Percentiles rank a stretch among this genome's conserved stretches.
Evolutionary conservation across 2,888 invertebrate genomes (phyloP).

Genomic region (Elmis aenea): DNA sequence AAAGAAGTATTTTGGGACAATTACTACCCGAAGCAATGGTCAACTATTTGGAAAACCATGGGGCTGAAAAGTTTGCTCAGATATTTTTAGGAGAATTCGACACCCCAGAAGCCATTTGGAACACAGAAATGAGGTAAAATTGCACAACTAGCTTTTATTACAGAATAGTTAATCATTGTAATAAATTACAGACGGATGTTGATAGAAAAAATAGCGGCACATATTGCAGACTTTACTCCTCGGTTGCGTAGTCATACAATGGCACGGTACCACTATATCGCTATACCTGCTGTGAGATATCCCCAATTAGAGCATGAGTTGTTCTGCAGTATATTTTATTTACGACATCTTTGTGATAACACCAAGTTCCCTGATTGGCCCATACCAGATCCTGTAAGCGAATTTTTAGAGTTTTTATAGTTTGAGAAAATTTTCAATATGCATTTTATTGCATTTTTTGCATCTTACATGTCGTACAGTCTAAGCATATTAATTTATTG

Average conservation of each 20-base stretch:
- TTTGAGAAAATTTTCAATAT: too few relatives aligned
- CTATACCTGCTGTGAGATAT: conserved; percentile 89
- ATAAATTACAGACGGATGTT: conserved; percentile 69
- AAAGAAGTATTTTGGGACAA: conserved; percentile 87
- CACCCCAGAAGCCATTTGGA: conserved; percentile 99
- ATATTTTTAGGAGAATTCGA: conserved; percentile 97
- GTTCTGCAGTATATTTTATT: conserved; percentile 97
- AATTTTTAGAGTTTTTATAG: too few relatives aligned
- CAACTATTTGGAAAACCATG: conserved; percentile 97
- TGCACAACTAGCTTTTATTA: not conserved
- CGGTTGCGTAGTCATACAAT: conserved; percentile 90
- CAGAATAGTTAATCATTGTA: not conserved
- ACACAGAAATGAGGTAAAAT: conserved; percentile 83
- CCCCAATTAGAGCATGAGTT: conserved; percentile 93
- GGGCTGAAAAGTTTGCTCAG: conserved; percentile 96
- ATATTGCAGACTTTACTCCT: conserved; percentile 96
- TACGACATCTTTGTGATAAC: conserved; percentile 91
- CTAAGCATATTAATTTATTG: too few relatives aligned
- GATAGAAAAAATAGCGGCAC: conserved; percentile 95
- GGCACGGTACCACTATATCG: conserved; percentile 91
- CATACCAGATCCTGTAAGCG: conserved; percentile 84
- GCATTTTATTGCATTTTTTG: too few relatives aligned
- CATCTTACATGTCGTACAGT: too few relatives aligned
- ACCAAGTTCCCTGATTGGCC: conserved; percentile 94
- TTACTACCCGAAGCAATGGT: conserved; percentile 98